A percentile compares a stretch with the other conserved stretches of the same genome.
These are phyloP conservation scores for Coptodon bakossiorum DNA, from an alignment of 2,113 vertebrate species.

Conservation along the genomic window DNA sequence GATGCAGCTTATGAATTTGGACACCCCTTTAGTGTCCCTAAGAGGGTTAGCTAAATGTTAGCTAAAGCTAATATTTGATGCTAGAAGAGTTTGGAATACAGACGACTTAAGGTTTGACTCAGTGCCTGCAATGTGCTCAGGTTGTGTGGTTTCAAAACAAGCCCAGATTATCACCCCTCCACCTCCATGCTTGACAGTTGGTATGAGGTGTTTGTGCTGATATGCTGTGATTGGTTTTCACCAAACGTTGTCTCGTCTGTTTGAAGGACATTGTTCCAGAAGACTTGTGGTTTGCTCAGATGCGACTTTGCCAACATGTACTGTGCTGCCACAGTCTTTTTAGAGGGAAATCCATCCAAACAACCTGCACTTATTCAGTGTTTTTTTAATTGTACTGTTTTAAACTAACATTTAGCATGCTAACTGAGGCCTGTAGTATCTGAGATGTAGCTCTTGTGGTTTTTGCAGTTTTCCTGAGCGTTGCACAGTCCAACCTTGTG, in stretches of 20 bases:
- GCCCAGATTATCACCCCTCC: not conserved
- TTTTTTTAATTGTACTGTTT: not conserved
- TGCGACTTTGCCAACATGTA: not conserved
- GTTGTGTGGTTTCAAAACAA: not conserved
- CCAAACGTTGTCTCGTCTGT: not conserved
- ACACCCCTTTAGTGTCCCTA: not conserved
- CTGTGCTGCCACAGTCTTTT: not conserved
- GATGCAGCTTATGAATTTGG: no score
- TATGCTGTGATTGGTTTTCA: not conserved
- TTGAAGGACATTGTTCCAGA: not conserved
- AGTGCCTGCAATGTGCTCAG: not conserved
- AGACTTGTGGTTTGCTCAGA: not conserved
- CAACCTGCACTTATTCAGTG: not conserved
- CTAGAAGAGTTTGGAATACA: not conserved
- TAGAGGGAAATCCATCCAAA: not conserved
- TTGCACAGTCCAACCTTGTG: not conserved
- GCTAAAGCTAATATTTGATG: not conserved
- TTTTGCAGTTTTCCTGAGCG: not conserved
- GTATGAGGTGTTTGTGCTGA: not conserved
- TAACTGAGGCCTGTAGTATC: not conserved
- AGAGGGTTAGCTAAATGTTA: not conserved
- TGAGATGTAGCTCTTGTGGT: not conserved
- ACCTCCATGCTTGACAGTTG: not conserved
- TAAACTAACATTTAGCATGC: not conserved
- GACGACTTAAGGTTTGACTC: not conserved